Evolutionary conservation across 2,113 vertebrate species (phyloP), one percentile per base, ranked within the genome.

Genomic region (pig (Sus scrofa)): DNA sequence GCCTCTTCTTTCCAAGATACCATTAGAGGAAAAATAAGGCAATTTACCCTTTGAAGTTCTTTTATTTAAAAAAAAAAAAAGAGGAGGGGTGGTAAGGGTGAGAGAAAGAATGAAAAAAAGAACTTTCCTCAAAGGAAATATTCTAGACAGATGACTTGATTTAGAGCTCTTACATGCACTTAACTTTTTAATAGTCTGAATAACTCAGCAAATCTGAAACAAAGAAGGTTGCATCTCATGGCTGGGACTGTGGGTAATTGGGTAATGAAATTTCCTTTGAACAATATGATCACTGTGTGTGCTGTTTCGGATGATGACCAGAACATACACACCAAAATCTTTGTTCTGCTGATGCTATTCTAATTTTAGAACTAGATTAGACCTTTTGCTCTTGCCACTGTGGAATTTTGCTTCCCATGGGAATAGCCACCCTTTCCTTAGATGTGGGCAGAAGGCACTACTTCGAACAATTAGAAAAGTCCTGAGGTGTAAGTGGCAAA

Each of bases 21-120:
- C 56, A 89, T 86, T 86, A 93, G n/a, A 83, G 88, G 89, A 95
- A 98, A 96, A 98, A 96, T 97, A 97, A 96, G 97, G 92, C 98
- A 96, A 97, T 98, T 98, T 98, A 97, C 97, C 88, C 97, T 98
- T 98, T 98, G 98, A 98, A 99, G 98, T 96, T 67, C 96, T 98
- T 89, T 56, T 13, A 32, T 94, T 88, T 84, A 81, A 0, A 0
- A 56, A 39, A 44, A 71, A n/a, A 27, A 3, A 4, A 12, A 10
- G 30, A 13, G 11, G 22, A 6, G 52, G 4, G 32, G 30, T 19
- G 11, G 18, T 34, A 11, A 32, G 39, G 20, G 60, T 6, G 5
- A 87, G 18, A 79, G 90, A 60, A 74, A 92, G 37, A 88, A 96
- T 62, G 34, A n/a, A 87, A 96, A 97, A 97, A 54, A 15, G 56